These are phyloP conservation scores for Pachliopta kotzebuea DNA, from an alignment of 2,888 invertebrate genomes.

Conservation along the genomic window DNA sequence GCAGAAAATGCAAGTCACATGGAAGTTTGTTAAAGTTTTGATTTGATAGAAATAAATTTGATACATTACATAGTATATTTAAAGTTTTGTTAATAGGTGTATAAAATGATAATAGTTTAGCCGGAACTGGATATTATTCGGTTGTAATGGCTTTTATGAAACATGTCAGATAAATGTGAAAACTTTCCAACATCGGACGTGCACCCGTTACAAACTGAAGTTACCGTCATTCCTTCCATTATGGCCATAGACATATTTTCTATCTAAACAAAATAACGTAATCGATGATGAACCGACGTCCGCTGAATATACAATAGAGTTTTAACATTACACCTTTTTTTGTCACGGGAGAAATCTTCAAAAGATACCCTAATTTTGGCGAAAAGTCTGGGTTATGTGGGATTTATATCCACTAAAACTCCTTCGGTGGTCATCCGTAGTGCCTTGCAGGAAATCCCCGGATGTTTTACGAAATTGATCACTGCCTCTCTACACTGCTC, in stretches of 20 bases:
- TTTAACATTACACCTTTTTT: constrained; percentile 10
- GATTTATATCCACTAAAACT: no score
- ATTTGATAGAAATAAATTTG: no score
- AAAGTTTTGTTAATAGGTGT: constrained; percentile 12
- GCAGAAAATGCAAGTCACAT: no score
- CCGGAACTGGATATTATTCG: constrained; percentile 24
- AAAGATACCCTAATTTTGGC: no score
- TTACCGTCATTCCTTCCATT: constrained; percentile 6
- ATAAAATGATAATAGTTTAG: constrained; percentile 28
- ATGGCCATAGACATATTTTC: background rate
- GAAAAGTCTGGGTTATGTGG: no score
- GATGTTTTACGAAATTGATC: no score
- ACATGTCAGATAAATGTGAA: constrained; percentile 30
- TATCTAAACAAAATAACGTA: constrained; percentile 21
- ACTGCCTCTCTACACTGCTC: no score
- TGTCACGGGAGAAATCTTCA: no score
- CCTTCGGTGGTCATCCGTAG: no score
- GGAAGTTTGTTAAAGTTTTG: no score
- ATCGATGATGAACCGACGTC: constrained; percentile 21
- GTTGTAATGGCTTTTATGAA: constrained; percentile 27
- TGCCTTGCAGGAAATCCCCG: no score
- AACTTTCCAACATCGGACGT: constrained; percentile 28
- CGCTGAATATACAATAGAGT: constrained; percentile 25
- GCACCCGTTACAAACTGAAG: constrained; percentile 24
- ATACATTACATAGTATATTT: background rate